Base-by-base conservation (phyloP, 2,113 vertebrate genomes). In the Dicaeum eximium region DNA sequence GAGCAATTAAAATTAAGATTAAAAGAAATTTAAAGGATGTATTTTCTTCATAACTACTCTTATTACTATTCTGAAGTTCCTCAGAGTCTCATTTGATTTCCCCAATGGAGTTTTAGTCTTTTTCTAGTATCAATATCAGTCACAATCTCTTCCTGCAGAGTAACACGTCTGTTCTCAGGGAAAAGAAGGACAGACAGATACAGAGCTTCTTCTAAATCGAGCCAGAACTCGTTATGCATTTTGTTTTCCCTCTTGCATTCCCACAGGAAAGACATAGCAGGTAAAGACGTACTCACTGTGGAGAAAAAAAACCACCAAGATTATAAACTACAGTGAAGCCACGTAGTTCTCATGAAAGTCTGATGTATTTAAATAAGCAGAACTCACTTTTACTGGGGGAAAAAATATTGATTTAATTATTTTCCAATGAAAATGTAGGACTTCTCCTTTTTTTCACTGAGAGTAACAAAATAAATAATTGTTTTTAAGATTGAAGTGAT, bases 1-100 rank as follows among this genome's bases (percentile, higher is more conserved):
- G 66, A 94, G 38, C 81, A 96, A 92, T 94, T 95, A 94, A 82
- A 92, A 93, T n/a, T 15, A 88, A 81, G 89, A 96, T 95, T 94
- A 82, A 95, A 97, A 93, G 67, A 88, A 86, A 92, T 91, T 78
- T 92, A 65, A 87, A 91, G 57, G 78, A 45, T 60, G 5, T 30
- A 51, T 92, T 94, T 92, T 53, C 77, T 85, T 93, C 78, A n/a
- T 82, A 95, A 54, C 60, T 74, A 24, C 35, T 90, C 77, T 88
- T 72, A 48, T 9, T 91, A 80, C 30, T 73, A 79, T 54, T 66
- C 83, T 71, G 37, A 74, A 85, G 24, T 37, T 85, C 62, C 82
- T 94, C 40, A 58, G 71, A 70, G 48, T 86, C 51, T 75, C 80
- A 50, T 82, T 83, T 88, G 38, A 80, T 74, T 95, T 81, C 44